Evolutionary conservation across 2,888 invertebrate genomes (phyloP), one percentile per base, ranked within the genome.

Genomic region (Lasioglossum pauxillum): DNA sequence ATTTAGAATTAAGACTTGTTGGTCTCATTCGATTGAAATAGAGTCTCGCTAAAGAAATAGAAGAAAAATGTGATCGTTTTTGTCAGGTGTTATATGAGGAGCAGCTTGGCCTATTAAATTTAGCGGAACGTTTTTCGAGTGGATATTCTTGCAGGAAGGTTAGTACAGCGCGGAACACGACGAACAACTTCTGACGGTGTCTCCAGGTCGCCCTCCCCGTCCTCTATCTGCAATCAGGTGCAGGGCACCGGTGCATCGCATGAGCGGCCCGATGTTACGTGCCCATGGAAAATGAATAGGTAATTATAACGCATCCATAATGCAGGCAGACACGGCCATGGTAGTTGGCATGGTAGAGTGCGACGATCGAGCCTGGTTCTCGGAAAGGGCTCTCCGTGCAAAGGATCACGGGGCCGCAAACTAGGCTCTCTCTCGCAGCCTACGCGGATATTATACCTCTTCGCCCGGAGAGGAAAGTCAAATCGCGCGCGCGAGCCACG

Each of bases 231-330:
- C 90, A 91, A 93, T 93, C 93, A 91, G 90, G 92, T 91, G 92
- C 91, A 90, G 91, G 90, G 90, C 90, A 88, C 90, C 86, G 53
- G 74, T 35, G 86, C 89, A 88, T 91, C 90, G 91, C 91, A 92
- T 88, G 92, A 91, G 87, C 88, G 82, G 75, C 86, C 86, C 81
- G 90, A 91, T 90, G 93, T 93, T 91, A 92, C 92, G 92, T 92
- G 92, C 91, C 90, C 91, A 88, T 91, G 90, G 92, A 93, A 92
- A 94, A 93, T 92, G 93, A 92, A 94, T 94, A 93, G 92, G 90
- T 94, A 94, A 94, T 94, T 93, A 94, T 92, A 92, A 91, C 85
- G 93, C 92, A 92, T 93, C 90, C 91, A 91, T 93, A 93, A 94
- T 93, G 92, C 92, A 90, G 87, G 67, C 78, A 78, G 89, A 88